Conservation (phyloP, 2,113 vertebrate species). For the Carettochelys insculpta region DNA sequence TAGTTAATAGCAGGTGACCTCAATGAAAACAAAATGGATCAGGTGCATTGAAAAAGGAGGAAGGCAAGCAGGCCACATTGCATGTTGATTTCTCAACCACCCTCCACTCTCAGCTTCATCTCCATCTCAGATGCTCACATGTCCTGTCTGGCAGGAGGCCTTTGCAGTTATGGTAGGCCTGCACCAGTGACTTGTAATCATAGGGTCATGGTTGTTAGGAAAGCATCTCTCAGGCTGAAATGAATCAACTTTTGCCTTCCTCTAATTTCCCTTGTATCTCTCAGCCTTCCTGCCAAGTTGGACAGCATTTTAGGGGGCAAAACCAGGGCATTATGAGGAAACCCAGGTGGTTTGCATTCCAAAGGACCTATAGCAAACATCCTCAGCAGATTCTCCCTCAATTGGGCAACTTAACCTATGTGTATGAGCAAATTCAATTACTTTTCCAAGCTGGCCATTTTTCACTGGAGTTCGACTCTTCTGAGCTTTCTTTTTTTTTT, state of each 20-base stretch:
- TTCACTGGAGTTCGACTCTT: not conserved
- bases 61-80: not conserved
- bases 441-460: constrained; percentile 16
- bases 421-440: not conserved
- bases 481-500: not conserved
- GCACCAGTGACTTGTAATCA: not conserved
- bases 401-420: not conserved
- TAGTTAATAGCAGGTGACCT: not conserved
- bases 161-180: not conserved
- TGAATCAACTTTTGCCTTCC: not conserved
- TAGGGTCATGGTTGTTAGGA: not conserved
- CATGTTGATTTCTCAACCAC: no score
- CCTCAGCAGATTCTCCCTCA: not conserved
- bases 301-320: not conserved
- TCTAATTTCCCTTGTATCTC: not conserved
- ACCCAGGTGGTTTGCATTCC: not conserved
- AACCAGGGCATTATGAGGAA: not conserved
- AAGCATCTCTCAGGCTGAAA: not conserved
- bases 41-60: not conserved
- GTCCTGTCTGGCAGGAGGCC: not conserved
- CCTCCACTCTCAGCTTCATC: not conserved
- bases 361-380: constrained; percentile 27
- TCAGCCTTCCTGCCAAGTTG: not conserved
- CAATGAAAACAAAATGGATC: not conserved
- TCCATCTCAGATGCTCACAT: not conserved